Evolutionary conservation across 2,888 invertebrate species (phyloP).

Genomic region (Noctuana brunneofusca): DNA sequence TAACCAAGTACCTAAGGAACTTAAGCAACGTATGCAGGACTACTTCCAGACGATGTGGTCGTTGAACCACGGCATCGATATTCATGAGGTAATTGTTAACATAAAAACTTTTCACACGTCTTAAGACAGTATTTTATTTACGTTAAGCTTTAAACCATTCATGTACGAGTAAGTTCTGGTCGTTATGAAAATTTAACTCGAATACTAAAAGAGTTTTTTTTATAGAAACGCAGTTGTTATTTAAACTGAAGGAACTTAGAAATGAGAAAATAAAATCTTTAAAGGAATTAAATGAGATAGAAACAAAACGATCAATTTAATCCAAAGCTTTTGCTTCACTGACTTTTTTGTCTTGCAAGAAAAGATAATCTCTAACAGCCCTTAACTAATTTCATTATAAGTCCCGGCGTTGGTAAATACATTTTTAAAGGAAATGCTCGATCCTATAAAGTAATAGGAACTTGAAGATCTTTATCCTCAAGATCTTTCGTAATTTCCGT

Average conservation of each 20-base stretch:
- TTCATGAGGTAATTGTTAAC: conserved; percentile 89
- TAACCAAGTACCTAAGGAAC: conserved; percentile 97
- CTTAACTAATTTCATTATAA: conserved; percentile 29
- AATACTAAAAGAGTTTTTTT: no score
- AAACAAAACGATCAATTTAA: conserved; percentile 51
- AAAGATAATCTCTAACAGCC: conserved; percentile 24
- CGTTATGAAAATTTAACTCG: no score
- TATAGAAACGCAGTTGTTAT: neutral
- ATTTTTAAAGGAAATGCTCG: neutral
- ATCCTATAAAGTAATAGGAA: neutral
- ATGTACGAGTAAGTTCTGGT: no score
- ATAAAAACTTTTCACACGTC: neutral
- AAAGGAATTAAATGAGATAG: conserved; percentile 47
- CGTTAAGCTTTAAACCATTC: neutral
- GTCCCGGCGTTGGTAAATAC: conserved; percentile 3
- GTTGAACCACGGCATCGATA: conserved; percentile 97
- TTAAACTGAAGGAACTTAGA: neutral
- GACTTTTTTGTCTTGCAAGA: conserved; percentile 41
- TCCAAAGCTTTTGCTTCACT: conserved; percentile 38
- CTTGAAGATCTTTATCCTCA: neutral
- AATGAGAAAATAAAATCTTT: conserved; percentile 16
- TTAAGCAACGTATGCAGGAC: conserved; percentile 97
- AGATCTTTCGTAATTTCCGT: neutral
- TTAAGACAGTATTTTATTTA: neutral
- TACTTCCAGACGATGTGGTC: conserved; percentile 99